phyloP scores from a whole-genome alignment of 1,140 invertebrate species.

The Paralvinella palmiformis region DNA sequence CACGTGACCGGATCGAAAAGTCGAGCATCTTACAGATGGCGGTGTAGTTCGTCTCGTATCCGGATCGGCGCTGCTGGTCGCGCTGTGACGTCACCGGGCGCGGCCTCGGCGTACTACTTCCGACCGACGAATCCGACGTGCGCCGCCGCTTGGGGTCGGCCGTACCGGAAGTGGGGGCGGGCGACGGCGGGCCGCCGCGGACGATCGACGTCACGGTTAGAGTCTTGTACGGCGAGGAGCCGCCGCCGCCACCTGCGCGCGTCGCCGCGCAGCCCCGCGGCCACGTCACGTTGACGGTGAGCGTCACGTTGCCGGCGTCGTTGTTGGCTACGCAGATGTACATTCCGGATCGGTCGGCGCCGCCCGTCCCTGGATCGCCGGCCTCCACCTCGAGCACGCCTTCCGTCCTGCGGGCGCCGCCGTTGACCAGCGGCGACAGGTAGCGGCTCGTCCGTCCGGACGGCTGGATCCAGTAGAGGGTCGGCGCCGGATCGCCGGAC shows the following conservation, averaged over 20 bases:
- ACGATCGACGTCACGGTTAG: background rate
- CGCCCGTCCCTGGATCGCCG: conserved; percentile 7
- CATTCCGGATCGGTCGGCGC: conserved; percentile 26
- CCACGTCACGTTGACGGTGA: conserved; percentile 44
- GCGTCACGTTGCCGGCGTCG: conserved; percentile 46
- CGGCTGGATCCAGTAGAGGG: conserved; percentile 44
- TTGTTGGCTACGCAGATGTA: conserved; percentile 47
- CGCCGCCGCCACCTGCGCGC: conserved; percentile 28
- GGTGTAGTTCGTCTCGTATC: background rate
- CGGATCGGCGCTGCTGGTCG: background rate
- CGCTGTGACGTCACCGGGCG: background rate
- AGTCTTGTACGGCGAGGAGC: background rate
- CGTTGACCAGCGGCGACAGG: conserved; percentile 26
- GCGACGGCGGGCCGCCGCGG: background rate
- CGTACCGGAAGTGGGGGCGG: background rate
- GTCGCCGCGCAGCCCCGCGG: conserved; percentile 29
- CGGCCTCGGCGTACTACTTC: too few relatives aligned
- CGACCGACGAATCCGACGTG: too few relatives aligned
- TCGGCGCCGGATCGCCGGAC: conserved; percentile 43
- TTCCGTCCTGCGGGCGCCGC: conserved; percentile 20
- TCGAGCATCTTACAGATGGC: background rate
- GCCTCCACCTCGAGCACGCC: background rate
- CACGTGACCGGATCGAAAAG: background rate
- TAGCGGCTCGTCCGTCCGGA: conserved; percentile 34
- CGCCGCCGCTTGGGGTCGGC: background rate